Evolutionary conservation across 2,113 vertebrate genomes (phyloP).

Genomic region (Panurus biarmicus): DNA sequence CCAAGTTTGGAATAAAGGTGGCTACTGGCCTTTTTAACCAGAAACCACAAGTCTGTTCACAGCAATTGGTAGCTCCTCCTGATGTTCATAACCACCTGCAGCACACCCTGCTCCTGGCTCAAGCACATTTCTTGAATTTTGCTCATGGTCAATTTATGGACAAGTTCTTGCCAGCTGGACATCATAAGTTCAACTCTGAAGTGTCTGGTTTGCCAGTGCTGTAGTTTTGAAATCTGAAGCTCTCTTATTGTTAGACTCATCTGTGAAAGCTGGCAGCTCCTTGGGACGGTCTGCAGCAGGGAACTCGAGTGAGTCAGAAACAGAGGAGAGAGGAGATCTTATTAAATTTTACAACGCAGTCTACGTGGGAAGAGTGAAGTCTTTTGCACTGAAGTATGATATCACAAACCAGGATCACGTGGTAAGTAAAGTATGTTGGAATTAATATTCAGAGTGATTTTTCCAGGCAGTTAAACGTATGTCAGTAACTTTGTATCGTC

Average conservation of each 20-base stretch:
- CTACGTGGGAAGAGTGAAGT: slow-evolving; percentile 85
- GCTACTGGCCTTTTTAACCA: not conserved
- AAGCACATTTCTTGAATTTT: not conserved
- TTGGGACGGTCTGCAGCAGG: not conserved
- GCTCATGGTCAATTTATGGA: not conserved
- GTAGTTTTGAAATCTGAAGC: not conserved
- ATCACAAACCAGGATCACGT: slow-evolving; percentile 72
- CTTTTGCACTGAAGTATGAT: slow-evolving; percentile 85
- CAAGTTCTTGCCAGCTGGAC: not conserved
- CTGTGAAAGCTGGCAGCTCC: not conserved
- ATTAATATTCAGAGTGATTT: not conserved
- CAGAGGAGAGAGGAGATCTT: slow-evolving; percentile 86
- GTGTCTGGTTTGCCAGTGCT: not conserved
- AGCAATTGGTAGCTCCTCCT: not conserved
- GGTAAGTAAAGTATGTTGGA: slow-evolving; percentile 67
- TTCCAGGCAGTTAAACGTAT: not conserved
- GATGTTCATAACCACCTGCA: not conserved
- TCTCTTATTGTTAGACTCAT: not conserved
- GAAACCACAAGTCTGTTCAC: not conserved
- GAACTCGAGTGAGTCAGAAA: not conserved
- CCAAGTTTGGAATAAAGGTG: not conserved
- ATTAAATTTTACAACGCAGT: slow-evolving; percentile 94
- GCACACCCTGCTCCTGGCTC: not conserved
- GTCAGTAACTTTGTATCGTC: not conserved
- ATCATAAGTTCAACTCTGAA: not conserved